Percentiles rank a stretch among this genome's conserved stretches.
Conservation (phyloP, 1,140 invertebrate genomes). For the Plodia interpunctella region DNA sequence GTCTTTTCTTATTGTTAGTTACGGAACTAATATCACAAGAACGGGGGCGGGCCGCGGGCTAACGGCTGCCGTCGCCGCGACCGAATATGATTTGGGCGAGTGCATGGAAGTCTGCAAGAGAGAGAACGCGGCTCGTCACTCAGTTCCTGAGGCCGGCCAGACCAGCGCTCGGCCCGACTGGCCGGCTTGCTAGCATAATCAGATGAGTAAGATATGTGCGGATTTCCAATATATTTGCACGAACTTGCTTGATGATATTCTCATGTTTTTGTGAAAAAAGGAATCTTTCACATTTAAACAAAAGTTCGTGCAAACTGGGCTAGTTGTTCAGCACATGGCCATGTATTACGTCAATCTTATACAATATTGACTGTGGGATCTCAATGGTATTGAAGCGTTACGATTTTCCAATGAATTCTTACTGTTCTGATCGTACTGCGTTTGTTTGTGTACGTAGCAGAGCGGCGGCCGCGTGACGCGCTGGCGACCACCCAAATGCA, state of each 20-base stretch:
- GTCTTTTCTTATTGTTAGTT: constrained; percentile 59
- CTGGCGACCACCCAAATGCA: constrained; percentile 16
- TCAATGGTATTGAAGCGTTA: no score
- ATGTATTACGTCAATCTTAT: no score
- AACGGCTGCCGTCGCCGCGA: constrained; percentile 79
- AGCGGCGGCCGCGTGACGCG: constrained; percentile 9
- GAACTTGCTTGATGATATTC: no score
- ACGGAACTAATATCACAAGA: constrained; percentile 52
- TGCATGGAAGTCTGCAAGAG: constrained; percentile 85
- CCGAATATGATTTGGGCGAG: constrained; percentile 84
- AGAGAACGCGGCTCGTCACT: constrained; percentile 64
- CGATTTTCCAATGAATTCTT: neutral
- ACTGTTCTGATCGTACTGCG: neutral
- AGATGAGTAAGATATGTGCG: neutral
- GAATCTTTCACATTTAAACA: no score
- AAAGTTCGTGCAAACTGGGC: no score
- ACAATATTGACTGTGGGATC: no score
- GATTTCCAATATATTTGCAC: no score
- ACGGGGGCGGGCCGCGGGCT: constrained; percentile 44
- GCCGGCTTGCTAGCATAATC: neutral
- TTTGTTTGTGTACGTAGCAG: constrained; percentile 11
- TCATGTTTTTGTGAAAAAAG: no score
- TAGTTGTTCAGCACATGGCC: no score
- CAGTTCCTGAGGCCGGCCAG: no score
- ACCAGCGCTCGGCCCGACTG: neutral